phyloP scores from a whole-genome alignment of 2,888 invertebrate genomes.

The Drosophila macrospina region DNA sequence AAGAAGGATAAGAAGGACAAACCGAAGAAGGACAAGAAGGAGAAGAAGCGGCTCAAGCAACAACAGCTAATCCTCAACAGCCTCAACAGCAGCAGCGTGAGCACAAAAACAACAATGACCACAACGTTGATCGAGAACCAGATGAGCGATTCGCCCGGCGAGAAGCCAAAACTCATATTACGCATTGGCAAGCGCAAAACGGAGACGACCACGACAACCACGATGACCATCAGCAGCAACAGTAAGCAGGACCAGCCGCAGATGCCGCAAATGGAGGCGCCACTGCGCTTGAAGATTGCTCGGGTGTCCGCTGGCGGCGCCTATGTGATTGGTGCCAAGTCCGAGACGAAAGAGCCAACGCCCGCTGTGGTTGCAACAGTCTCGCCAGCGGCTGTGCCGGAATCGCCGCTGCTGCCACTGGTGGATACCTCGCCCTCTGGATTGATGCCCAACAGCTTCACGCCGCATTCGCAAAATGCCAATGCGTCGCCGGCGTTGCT shows the following conservation, averaged over 20 bases:
- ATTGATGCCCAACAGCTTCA: conserved; percentile 57
- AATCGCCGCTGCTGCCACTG: conserved; percentile 43
- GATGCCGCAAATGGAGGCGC: conserved; percentile 85
- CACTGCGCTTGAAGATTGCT: conserved; percentile 93
- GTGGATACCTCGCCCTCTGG: conserved; percentile 50
- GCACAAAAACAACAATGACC: conserved; percentile 70
- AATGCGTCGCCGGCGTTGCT: conserved; percentile 67
- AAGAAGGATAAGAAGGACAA: conserved; percentile 83
- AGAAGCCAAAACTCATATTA: conserved; percentile 91
- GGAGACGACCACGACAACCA: conserved; percentile 61
- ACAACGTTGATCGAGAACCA: conserved; percentile 86
- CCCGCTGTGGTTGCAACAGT: conserved; percentile 26
- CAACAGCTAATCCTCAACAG: conserved; percentile 84
- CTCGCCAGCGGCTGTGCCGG: conserved; percentile 42
- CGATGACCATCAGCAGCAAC: conserved; percentile 22
- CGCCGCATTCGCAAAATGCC: conserved; percentile 72
- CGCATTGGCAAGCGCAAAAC: conserved; percentile 87
- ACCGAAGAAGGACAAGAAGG: conserved; percentile 86
- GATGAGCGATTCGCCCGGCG: conserved; percentile 82
- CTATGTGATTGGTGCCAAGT: conserved; percentile 82
- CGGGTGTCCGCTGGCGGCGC: conserved; percentile 92
- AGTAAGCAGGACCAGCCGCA: conserved; percentile 23
- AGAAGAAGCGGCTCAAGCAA: conserved; percentile 86
- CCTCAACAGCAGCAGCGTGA: conserved; percentile 28
- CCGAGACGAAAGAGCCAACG: conserved; percentile 58